Conservation (phyloP, 64 coral and sea anemone genomes). For the Dendronephthya gigantea region DNA sequence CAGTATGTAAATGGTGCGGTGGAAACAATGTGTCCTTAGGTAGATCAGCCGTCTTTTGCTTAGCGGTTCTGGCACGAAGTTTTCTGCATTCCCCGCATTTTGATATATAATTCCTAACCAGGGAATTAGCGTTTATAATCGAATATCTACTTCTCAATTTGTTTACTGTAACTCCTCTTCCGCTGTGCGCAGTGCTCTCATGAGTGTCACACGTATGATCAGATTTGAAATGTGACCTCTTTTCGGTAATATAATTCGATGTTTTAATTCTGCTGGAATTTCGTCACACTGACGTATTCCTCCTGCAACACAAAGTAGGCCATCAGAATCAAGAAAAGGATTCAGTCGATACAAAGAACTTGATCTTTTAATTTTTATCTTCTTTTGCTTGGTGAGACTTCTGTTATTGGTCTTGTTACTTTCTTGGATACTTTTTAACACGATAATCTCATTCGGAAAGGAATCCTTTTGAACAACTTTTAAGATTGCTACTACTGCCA, state of each 20-base stretch:
- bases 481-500: not conserved
- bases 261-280: not conserved
- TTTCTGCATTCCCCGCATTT: constrained; percentile 1
- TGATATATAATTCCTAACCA: constrained; percentile 1
- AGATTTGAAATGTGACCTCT: not conserved
- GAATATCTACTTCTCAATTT: not conserved
- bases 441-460: not conserved
- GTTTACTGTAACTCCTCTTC: not conserved
- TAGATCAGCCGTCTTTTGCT: not conserved
- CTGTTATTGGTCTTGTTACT: not conserved
- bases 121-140: not conserved
- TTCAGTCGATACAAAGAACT: not conserved
- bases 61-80: not conserved
- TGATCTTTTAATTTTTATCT: not conserved
- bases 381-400: not conserved
- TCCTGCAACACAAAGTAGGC: not conserved
- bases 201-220: not conserved
- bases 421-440: not conserved
- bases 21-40: not conserved
- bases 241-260: constrained; percentile 10
- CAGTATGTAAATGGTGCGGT: constrained; percentile 3
- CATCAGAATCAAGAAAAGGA: not conserved
- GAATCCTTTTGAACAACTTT: not conserved
- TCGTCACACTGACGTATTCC: not conserved
- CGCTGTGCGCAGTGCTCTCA: not conserved